Evolutionary conservation across 1,140 invertebrate genomes (phyloP), one percentile per base, ranked within the genome.

Genomic region (Tetraneura akinire): DNA sequence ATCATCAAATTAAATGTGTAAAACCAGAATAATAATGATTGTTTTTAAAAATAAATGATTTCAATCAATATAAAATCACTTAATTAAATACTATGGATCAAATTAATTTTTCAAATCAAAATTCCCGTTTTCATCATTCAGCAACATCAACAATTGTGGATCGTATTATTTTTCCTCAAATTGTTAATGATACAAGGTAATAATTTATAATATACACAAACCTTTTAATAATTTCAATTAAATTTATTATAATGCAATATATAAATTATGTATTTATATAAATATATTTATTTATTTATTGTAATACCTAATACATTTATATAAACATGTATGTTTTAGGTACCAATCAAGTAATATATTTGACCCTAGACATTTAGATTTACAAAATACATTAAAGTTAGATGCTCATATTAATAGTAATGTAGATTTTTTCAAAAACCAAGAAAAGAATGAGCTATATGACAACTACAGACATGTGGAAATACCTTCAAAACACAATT

Each of bases 121-220:
- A 16, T 76, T 9, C 71, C 0, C 49, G 53, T 57, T 76, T 55
- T 42, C 32, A 55, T 14, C 49, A 76, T 9, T 21, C 18, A 37
- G 37, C 71, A 9, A 37, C 71, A 11, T n/a, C 49, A 76, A 76
- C 51, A 21, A 42, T 76, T 37, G 51, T 74, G 32, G 51, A 74
- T 5, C 71, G 51, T 4, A 55, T 55, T 55, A 51, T 57, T 47
- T 55, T 76, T 55, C 71, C 71, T 14, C 71, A 55, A 57, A 57
- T 57, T 10, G n/a, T 76, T 76, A 76, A 57, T 42, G 71, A 76
- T 57, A 29, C 42, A 32, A 76, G 71, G 71, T 76, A 76, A 57
- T 37, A 13, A 37, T 37, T 16, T 42, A 37, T n/a, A n/a, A n/a
- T n/a, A n/a, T n/a, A n/a, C n/a, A n/a, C n/a, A n/a, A n/a, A n/a